Base-by-base conservation (phyloP, 2,113 vertebrate species). In the Oreochromis aureus region DNA sequence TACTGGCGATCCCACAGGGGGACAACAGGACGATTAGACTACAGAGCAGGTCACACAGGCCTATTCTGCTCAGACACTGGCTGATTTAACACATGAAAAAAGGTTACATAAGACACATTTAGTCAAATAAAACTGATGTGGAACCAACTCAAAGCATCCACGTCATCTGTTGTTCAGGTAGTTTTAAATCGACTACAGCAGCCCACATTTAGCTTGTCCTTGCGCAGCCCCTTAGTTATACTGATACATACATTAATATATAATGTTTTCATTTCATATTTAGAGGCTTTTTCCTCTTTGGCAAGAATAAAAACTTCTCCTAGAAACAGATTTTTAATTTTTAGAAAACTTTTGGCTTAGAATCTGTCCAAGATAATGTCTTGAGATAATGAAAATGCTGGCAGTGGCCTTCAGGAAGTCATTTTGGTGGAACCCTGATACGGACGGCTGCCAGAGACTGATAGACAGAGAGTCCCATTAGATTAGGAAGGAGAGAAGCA, bases 381-480 rank as follows among this genome's bases (percentile, higher is more conserved):
- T 61, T 5, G 63, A 86, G 87, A 89, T 93, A 90, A 91, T 83
- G 78, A 36, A 78, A 89, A 87, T 19, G 34, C 61, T 48, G 83
- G 51, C 59, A 11, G 5, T 59, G 86, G 88, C 61, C 61, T 87
- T 86, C 87, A 79, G 81, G 73, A 88, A 88, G 83, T 90, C 16
- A 90, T 91, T 91, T 90, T 59, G 58, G 82, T 86, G 83, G 71
- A 82, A 79, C 8, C 19, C 24, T 81, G 91, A 90, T 88, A 79
- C 4, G n/a, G 84, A n/a, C 3, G 59, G 88, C 89, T 91, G 91
- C 87, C 7, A 53, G 80, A 83, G 55, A 85, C 84, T 80, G 90
- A 93, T 82, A 91, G 89, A 91, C 84, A 54, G 80, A 80, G 8
- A 53, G 84, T 82, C 89, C 87, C 87, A 51, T 89, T 86, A 91